Conservation (phyloP, 2,888 invertebrate genomes). For the Cistogaster globosa region DNA sequence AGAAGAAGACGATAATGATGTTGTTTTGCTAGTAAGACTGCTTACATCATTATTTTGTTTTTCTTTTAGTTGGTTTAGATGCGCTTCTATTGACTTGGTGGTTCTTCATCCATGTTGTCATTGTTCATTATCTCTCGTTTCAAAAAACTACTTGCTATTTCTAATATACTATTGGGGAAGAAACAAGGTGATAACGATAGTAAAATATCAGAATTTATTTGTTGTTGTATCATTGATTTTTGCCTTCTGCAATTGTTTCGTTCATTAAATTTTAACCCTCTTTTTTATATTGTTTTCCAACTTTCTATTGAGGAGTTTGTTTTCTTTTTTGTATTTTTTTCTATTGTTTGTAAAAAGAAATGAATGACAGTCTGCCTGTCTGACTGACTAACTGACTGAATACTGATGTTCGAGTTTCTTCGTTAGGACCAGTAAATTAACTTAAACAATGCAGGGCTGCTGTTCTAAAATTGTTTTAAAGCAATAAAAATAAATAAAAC, state of each 20-base stretch:
- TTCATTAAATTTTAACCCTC: slow-evolving; percentile 18
- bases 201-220: slow-evolving; percentile 30
- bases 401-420: no score
- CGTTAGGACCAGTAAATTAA: no score
- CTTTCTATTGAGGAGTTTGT: neutral
- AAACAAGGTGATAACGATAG: slow-evolving; percentile 25
- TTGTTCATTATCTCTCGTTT: slow-evolving; percentile 39
- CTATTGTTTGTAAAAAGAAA: neutral
- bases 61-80: slow-evolving; percentile 45
- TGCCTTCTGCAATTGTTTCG: slow-evolving; percentile 44
- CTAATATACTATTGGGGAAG: neutral
- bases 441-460: no score
- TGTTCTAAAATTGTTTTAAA: no score
- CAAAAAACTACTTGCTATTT: slow-evolving; percentile 22
- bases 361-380: no score
- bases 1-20: slow-evolving; percentile 41
- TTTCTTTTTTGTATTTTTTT: no score
- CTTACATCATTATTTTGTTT: slow-evolving; percentile 44
- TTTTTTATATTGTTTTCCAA: neutral
- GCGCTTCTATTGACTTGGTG: slow-evolving; percentile 53
- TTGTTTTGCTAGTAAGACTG: slow-evolving; percentile 43
- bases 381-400: no score
- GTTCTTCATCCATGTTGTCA: slow-evolving; percentile 1
- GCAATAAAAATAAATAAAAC: no score
- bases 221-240: slow-evolving; percentile 57